phyloP scores from a whole-genome alignment of 2,888 invertebrate genomes.

The Agonopterix alstromeriana region DNA sequence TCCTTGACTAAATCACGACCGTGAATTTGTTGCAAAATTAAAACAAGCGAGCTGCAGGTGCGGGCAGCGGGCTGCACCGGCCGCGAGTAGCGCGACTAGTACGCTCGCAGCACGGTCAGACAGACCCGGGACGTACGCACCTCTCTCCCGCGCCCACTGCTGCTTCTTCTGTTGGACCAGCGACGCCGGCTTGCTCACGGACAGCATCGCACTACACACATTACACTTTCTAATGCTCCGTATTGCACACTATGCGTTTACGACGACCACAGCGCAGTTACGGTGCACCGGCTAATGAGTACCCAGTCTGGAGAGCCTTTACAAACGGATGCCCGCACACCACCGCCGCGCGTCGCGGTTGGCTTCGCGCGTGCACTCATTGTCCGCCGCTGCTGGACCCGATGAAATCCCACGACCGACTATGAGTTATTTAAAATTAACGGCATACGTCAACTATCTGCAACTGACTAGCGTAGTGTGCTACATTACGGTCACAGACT shows the following conservation, averaged over 20 bases:
- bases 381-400: conserved; percentile 52
- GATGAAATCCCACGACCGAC: conserved; percentile 31
- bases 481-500: conserved; percentile 4
- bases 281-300: conserved; percentile 68
- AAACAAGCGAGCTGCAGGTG: conserved; percentile 18
- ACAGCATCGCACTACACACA: conserved; percentile 68
- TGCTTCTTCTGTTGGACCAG: conserved; percentile 91
- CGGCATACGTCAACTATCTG: conserved; percentile 25
- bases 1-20: conserved; percentile 36
- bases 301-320: conserved; percentile 44
- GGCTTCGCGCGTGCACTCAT: conserved; percentile 66
- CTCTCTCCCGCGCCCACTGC: conserved; percentile 96
- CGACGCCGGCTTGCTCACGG: conserved; percentile 74
- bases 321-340: conserved; percentile 61
- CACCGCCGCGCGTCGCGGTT: conserved; percentile 54
- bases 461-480: conserved; percentile 23
- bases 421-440: conserved; percentile 28
- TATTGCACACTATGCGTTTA: conserved; percentile 62
- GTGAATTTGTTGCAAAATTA: conserved; percentile 40
- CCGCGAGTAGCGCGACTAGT: not conserved
- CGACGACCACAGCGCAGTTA: conserved; percentile 53
- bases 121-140: conserved; percentile 66
- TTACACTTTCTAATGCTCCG: conserved; percentile 71
- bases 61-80: not conserved
- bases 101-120: not conserved